phyloP scores from a whole-genome alignment of 2,888 invertebrate species.

The Stramonita haemastoma region DNA sequence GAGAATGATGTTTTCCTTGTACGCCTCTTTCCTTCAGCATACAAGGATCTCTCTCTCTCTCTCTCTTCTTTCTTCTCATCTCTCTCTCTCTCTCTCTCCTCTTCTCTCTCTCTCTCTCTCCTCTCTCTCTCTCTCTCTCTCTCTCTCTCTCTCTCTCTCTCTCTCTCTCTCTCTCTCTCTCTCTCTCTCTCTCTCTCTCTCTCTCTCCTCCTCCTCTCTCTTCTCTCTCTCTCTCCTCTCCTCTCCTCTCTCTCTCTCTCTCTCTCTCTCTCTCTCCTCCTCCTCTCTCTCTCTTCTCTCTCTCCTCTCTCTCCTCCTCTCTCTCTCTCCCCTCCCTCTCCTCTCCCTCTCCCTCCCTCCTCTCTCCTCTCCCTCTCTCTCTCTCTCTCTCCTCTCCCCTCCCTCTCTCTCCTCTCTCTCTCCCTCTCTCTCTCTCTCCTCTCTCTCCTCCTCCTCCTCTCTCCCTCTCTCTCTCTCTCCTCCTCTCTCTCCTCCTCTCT shows the following conservation, averaged over 20 bases:
- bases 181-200: not conserved
- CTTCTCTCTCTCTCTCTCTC: no score
- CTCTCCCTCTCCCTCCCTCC: not conserved
- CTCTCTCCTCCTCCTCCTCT: not conserved
- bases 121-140: no score
- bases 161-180: not conserved
- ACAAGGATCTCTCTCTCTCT: no score
- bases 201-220: not conserved
- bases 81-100: no score
- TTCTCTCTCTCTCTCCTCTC: not conserved
- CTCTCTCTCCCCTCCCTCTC: not conserved
- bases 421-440: not conserved
- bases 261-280: not conserved
- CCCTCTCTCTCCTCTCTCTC: not conserved
- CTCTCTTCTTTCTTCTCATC: no score
- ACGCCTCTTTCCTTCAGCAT: no score
- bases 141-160: no score
- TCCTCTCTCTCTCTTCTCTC: not conserved
- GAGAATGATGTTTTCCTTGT: no score
- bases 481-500: not conserved
- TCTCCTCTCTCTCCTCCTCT: not conserved
- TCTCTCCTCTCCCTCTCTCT: not conserved
- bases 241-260: not conserved
- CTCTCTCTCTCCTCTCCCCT: not conserved
- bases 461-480: not conserved